phyloP scores from a whole-genome alignment of 2,888 invertebrate species.

The Brachypterus glaber region DNA sequence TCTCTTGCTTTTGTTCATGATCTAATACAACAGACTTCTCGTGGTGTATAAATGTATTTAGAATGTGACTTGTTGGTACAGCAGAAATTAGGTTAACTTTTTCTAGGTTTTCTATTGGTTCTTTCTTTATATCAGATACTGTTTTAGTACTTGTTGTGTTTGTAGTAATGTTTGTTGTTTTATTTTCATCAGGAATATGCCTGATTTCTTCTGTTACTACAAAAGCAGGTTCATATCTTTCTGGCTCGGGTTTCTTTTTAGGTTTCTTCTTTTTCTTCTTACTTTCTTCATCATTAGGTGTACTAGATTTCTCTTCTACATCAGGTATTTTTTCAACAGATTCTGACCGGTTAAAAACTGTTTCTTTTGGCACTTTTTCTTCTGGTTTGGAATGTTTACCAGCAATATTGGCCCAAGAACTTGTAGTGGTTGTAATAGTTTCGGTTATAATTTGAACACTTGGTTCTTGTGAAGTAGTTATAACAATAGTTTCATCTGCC shows the following conservation, averaged over 20 bases:
- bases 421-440: neutral
- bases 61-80: too few relatives aligned
- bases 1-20: too few relatives aligned
- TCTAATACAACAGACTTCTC: too few relatives aligned
- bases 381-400: neutral
- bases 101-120: too few relatives aligned
- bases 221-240: neutral
- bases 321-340: constrained; percentile 1
- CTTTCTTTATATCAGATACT: neutral
- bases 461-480: too few relatives aligned
- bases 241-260: constrained; percentile 5
- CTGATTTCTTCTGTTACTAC: constrained; percentile 7
- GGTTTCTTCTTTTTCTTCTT: constrained; percentile 15
- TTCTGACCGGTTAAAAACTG: too few relatives aligned
- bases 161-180: neutral
- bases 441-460: too few relatives aligned
- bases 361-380: neutral
- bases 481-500: too few relatives aligned
- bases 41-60: too few relatives aligned
- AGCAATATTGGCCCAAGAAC: constrained; percentile 1
- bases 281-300: neutral
- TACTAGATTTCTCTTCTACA: neutral
- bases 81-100: too few relatives aligned
- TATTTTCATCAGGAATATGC: constrained; percentile 5
- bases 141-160: neutral